Evolutionary conservation across 2,888 invertebrate genomes (phyloP).

Genomic region (Melanophora roralis): DNA sequence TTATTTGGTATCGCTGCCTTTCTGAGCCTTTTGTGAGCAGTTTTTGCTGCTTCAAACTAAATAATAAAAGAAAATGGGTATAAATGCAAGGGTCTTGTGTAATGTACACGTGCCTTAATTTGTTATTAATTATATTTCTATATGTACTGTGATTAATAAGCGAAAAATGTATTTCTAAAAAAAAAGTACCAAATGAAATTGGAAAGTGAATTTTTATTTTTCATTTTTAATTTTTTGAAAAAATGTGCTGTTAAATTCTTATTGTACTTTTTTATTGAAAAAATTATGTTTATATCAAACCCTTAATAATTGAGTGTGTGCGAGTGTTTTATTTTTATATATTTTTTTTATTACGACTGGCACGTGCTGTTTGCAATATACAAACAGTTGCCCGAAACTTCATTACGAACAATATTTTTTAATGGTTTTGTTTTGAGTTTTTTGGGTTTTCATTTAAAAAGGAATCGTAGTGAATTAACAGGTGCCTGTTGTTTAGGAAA

Average conservation of each 20-base stretch:
- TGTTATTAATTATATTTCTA: too few relatives aligned
- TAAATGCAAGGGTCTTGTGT: too few relatives aligned
- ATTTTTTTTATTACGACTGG: constrained; percentile 8
- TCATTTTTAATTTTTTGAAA: not conserved
- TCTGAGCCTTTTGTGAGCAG: too few relatives aligned
- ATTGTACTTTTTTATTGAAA: not conserved
- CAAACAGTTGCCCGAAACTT: constrained; percentile 21
- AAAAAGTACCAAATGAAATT: too few relatives aligned
- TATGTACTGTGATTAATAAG: too few relatives aligned
- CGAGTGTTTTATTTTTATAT: constrained; percentile 3
- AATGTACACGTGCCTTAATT: too few relatives aligned
- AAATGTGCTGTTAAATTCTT: not conserved
- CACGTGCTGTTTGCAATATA: constrained; percentile 54
- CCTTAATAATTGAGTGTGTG: constrained; percentile 19
- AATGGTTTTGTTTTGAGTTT: not conserved
- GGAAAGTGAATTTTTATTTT: not conserved
- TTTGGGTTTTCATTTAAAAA: not conserved
- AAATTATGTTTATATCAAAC: not conserved
- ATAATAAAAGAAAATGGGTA: too few relatives aligned
- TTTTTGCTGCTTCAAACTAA: too few relatives aligned
- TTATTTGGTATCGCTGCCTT: too few relatives aligned
- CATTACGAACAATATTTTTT: constrained; percentile 23
- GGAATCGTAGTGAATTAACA: constrained; percentile 62
- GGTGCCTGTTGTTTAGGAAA: constrained; percentile 62
- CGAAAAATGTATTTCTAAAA: too few relatives aligned